Conservation (phyloP, 2,113 vertebrate species). For the Osmerus eperlanus region DNA sequence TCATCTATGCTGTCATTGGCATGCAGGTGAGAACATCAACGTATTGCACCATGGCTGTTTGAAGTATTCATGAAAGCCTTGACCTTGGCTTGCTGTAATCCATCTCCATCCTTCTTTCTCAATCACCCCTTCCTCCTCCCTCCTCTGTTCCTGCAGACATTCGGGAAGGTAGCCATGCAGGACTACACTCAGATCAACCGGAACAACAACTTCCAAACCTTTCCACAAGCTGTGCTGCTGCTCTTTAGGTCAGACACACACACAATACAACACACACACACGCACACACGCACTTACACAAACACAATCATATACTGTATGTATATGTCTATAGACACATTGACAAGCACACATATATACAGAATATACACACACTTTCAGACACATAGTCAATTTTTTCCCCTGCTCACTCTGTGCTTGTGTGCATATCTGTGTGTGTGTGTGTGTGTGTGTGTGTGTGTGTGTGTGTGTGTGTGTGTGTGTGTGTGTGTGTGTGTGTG, state of each 20-base stretch:
- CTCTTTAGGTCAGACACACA: slow-evolving; percentile 78
- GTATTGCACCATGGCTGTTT: not conserved
- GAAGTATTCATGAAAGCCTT: not conserved
- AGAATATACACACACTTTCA: not conserved
- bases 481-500: not conserved
- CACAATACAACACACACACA: not conserved
- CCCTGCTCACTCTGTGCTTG: slow-evolving; percentile 68
- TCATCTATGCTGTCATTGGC: slow-evolving; percentile 92
- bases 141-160: slow-evolving; percentile 67
- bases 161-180: slow-evolving; percentile 91
- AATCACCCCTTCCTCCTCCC: not conserved
- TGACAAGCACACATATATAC: too few relatives aligned
- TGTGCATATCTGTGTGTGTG: not conserved
- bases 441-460: not conserved
- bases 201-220: slow-evolving; percentile 93
- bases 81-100: not conserved
- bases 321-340: too few relatives aligned
- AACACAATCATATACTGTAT: too few relatives aligned
- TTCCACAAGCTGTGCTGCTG: slow-evolving; percentile 86
- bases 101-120: not conserved
- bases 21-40: slow-evolving; percentile 78
- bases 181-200: slow-evolving; percentile 84
- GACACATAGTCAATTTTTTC: not conserved
- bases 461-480: not conserved
- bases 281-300: not conserved